Percentiles rank a stretch among this genome's conserved stretches.
Conservation (phyloP, 2,113 vertebrate genomes). For the Centropus bengalensis region DNA sequence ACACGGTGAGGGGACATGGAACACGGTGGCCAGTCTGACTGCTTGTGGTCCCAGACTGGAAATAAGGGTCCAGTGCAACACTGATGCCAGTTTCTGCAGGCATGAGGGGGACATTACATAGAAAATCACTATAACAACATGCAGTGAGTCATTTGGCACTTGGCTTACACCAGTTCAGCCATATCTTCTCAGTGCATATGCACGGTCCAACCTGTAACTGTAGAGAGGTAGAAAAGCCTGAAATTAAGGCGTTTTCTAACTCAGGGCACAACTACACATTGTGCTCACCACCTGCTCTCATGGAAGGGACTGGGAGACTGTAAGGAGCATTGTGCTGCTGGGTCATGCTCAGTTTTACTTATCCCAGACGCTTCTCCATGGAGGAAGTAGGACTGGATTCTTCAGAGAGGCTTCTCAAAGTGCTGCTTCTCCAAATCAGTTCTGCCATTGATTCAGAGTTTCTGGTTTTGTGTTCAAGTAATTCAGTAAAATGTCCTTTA, state of each 20-base stretch:
- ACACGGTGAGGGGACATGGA: not conserved
- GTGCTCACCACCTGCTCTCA: not conserved
- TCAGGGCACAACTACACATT: not conserved
- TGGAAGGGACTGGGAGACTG: not conserved
- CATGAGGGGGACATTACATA: too few relatives aligned
- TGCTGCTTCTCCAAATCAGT: rapidly evolving
- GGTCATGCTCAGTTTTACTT: not conserved
- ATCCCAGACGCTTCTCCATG: not conserved
- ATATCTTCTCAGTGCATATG: not conserved
- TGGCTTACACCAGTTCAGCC: not conserved
- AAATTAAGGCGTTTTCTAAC: not conserved
- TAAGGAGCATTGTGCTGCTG: not conserved
- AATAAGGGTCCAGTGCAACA: rapidly evolving
- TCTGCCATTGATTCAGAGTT: not conserved
- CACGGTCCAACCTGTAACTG: not conserved
- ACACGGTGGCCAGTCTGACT: not conserved
- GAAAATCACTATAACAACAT: not conserved
- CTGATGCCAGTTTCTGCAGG: rapidly evolving
- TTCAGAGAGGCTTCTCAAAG: not conserved
- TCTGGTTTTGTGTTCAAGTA: not conserved
- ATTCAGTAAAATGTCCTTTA: not conserved
- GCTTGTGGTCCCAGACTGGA: rapidly evolving
- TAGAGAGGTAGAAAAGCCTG: not conserved
- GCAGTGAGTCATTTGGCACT: not conserved
- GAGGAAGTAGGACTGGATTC: not conserved